Conservation (phyloP, 2,888 invertebrate species). For the Helleia helle region DNA sequence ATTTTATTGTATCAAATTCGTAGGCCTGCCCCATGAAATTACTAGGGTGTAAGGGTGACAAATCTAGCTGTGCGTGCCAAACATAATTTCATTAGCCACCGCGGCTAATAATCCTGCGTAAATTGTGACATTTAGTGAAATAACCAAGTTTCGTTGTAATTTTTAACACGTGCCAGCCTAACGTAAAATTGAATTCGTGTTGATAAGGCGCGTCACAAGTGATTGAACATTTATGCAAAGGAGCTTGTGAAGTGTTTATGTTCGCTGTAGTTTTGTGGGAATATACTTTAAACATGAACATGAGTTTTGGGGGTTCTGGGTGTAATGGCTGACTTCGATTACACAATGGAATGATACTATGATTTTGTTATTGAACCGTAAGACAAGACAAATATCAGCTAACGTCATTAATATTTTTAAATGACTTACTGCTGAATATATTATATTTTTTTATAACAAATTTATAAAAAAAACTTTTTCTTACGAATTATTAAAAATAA, state of each 20-base stretch:
- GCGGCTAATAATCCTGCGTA: conserved; percentile 44
- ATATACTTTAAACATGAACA: conserved; percentile 6
- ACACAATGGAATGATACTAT: no score
- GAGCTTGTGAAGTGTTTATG: conserved; percentile 8
- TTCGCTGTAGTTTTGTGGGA: conserved; percentile 1
- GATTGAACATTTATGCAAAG: conserved; percentile 13
- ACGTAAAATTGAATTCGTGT: conserved; percentile 56
- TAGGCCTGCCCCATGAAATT: background rate
- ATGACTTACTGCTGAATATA: no score
- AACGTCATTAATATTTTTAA: no score
- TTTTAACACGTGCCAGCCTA: conserved; percentile 38
- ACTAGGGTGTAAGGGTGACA: background rate
- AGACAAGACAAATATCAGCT: no score
- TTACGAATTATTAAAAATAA: no score
- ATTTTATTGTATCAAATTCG: no score
- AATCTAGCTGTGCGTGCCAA: conserved; percentile 39
- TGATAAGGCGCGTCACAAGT: conserved; percentile 37
- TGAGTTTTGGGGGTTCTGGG: background rate
- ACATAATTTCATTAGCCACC: conserved; percentile 39
- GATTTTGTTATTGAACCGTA: no score
- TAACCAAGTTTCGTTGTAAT: conserved; percentile 40
- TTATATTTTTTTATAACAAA: no score
- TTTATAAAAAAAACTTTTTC: no score
- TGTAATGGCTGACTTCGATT: no score
- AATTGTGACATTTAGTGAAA: conserved; percentile 51